A percentile compares a stretch with the other conserved stretches of the same genome.
Conservation (phyloP, 92 coral and sea anemone species). For the Epizoanthus ramosus region DNA sequence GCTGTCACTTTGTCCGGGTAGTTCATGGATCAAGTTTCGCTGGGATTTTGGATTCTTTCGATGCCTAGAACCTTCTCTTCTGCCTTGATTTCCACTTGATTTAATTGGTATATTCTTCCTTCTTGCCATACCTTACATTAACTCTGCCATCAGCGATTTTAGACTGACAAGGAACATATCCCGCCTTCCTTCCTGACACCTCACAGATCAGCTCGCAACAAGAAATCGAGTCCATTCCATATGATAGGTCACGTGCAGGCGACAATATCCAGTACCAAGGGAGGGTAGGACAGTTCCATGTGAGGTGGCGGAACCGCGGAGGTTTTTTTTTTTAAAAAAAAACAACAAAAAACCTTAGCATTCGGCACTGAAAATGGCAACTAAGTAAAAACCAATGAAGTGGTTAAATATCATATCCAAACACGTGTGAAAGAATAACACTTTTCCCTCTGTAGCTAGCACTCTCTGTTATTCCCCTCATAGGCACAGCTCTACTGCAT, state of each 20-base stretch:
- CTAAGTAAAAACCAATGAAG: too few relatives aligned
- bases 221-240: slow-evolving; percentile 37
- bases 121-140: slow-evolving; percentile 10
- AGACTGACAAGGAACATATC: neutral
- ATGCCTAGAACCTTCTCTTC: slow-evolving; percentile 1
- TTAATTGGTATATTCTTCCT: slow-evolving; percentile 32
- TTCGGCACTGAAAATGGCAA: too few relatives aligned
- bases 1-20: neutral
- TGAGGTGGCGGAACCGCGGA: too few relatives aligned
- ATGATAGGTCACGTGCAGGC: slow-evolving; percentile 25
- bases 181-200: slow-evolving; percentile 10
- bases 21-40: slow-evolving; percentile 36
- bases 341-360: too few relatives aligned
- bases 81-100: slow-evolving; percentile 28
- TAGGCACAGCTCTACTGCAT: too few relatives aligned
- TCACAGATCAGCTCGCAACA: slow-evolving; percentile 11
- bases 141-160: neutral
- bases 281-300: slow-evolving; percentile 10
- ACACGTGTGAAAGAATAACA: too few relatives aligned
- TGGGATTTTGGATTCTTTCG: slow-evolving; percentile 38
- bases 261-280: neutral
- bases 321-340: too few relatives aligned
- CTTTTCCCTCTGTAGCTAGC: too few relatives aligned
- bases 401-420: too few relatives aligned
- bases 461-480: too few relatives aligned